Evolutionary conservation across 2,888 invertebrate species (phyloP).

Genomic region (Napeogenes inachia): DNA sequence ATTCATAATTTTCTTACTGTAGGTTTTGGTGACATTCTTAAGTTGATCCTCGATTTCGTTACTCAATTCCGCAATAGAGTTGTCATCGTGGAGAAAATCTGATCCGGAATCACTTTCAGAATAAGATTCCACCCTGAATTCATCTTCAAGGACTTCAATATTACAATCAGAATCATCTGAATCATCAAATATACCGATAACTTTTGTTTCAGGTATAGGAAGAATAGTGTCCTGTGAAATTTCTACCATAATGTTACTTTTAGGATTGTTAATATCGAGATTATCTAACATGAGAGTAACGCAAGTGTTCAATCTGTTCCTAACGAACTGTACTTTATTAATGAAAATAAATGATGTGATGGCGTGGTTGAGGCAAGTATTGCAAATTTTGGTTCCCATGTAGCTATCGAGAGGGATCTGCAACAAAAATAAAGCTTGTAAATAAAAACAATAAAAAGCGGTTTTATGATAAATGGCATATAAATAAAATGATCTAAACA

Average conservation of each 20-base stretch:
- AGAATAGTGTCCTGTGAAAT: slow-evolving; percentile 52
- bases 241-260: slow-evolving; percentile 56
- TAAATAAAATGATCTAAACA: too few species aligned
- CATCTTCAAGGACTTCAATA: slow-evolving; percentile 65
- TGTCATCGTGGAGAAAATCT: neutral
- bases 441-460: too few species aligned
- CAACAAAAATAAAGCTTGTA: slow-evolving; percentile 46
- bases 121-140: slow-evolving; percentile 56
- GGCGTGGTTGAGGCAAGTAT: slow-evolving; percentile 57
- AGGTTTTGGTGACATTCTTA: slow-evolving; percentile 43
- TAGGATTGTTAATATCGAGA: slow-evolving; percentile 38
- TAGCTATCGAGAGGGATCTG: slow-evolving; percentile 53
- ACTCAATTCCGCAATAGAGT: slow-evolving; percentile 17
- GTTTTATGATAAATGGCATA: too few species aligned
- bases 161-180: slow-evolving; percentile 46
- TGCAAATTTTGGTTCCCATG: slow-evolving; percentile 63
- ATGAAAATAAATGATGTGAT: slow-evolving; percentile 58
- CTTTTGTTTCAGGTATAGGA: slow-evolving; percentile 40
- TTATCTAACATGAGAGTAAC: slow-evolving; percentile 50
- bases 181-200: slow-evolving; percentile 36
- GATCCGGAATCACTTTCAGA: slow-evolving; percentile 37
- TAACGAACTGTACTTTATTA: slow-evolving; percentile 47
- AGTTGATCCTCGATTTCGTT: slow-evolving; percentile 24
- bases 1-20: slow-evolving; percentile 46
- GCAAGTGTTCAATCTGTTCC: slow-evolving; percentile 53